Evolutionary conservation across 2,113 vertebrate genomes (phyloP).

Genomic region (Ahaetulla prasina): DNA sequence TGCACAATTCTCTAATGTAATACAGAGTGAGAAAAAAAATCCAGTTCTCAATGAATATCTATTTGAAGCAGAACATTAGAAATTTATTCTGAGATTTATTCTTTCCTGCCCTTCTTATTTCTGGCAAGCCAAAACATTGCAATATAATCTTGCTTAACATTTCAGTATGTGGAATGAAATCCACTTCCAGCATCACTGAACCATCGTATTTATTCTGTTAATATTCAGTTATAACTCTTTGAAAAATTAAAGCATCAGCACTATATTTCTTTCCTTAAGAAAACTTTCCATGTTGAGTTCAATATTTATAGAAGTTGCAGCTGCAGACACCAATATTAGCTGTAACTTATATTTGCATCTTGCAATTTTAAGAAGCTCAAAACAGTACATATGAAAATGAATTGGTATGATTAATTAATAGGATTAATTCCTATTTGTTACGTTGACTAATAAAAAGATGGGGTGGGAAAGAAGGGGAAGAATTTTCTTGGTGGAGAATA

Average conservation of each 20-base stretch:
- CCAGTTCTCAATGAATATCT: neutral
- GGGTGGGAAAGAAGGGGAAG: neutral
- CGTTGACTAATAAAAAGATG: neutral
- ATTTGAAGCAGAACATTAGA: neutral
- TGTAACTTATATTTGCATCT: neutral
- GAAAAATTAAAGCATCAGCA: neutral
- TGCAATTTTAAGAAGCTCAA: neutral
- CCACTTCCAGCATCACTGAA: neutral
- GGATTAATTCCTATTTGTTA: neutral
- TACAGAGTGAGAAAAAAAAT: neutral
- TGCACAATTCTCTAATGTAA: neutral
- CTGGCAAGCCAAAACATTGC: slow-evolving; percentile 1
- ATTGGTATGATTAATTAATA: neutral
- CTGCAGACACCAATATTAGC: neutral
- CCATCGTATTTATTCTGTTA: neutral
- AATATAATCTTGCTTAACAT: neutral
- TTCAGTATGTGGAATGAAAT: neutral
- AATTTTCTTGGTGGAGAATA: neutral
- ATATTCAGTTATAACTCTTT: neutral
- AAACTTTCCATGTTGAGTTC: neutral
- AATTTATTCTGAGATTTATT: neutral
- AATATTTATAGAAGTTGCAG: neutral
- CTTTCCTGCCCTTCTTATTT: slow-evolving; percentile 11
- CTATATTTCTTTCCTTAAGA: neutral
- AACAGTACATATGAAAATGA: neutral